Evolutionary conservation across 2,888 invertebrate species (phyloP).

Genomic region (Nezara viridula): DNA sequence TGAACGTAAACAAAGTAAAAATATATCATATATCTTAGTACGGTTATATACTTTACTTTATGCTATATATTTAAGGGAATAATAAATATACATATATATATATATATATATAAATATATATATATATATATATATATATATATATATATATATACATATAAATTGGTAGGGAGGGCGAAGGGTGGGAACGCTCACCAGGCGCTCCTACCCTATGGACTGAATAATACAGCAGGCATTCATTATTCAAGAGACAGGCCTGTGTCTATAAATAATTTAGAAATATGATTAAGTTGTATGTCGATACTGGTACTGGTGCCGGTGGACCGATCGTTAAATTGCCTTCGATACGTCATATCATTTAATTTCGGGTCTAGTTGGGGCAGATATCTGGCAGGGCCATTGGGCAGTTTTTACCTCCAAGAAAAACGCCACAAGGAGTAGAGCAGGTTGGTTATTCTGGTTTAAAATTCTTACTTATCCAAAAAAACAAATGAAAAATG

Average conservation of each 20-base stretch:
- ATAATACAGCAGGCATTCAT: slow-evolving; percentile 41
- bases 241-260: slow-evolving; percentile 44
- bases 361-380: background rate
- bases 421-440: background rate
- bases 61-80: background rate
- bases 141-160: slow-evolving; percentile 6
- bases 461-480: too few relatives aligned
- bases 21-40: background rate
- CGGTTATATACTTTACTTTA: background rate
- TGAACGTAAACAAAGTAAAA: too few relatives aligned
- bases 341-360: slow-evolving; percentile 5
- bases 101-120: too few relatives aligned
- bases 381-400: background rate
- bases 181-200: slow-evolving; percentile 33
- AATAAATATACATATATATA: too few relatives aligned
- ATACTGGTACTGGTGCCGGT: slow-evolving; percentile 25
- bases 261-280: slow-evolving; percentile 49
- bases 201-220: slow-evolving; percentile 43
- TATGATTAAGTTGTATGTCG: slow-evolving; percentile 51
- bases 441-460: too few relatives aligned
- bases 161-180: background rate
- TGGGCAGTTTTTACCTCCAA: background rate
- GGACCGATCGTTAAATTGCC: background rate
- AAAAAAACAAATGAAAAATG: too few relatives aligned
- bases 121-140: too few relatives aligned